These are phyloP conservation scores for Drosophila yooni DNA, from an alignment of 2,888 invertebrate genomes.

Conservation along the genomic window DNA sequence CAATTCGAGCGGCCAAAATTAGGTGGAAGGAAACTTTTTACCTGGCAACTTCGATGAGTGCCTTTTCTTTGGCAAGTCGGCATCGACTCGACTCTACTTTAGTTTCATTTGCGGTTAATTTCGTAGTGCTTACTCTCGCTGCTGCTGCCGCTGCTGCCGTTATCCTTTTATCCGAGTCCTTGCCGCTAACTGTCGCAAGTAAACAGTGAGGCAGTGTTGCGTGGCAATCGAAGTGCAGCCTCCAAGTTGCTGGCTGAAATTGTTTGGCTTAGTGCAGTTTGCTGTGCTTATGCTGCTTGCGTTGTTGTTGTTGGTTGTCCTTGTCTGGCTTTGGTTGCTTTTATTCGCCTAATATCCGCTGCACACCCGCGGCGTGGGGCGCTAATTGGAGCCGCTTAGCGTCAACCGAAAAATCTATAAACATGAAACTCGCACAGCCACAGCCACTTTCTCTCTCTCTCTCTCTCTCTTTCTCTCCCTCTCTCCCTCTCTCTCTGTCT, in stretches of 20 bases:
- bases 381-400: conserved; percentile 70
- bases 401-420: conserved; percentile 71
- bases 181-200: conserved; percentile 41
- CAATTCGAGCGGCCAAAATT: conserved; percentile 8
- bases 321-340: conserved; percentile 26
- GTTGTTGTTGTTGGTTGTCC: conserved; percentile 13
- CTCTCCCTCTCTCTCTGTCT: too few species aligned
- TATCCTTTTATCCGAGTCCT: conserved; percentile 33
- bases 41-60: conserved; percentile 61
- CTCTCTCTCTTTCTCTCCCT: too few species aligned
- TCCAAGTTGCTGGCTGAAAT: conserved; percentile 20
- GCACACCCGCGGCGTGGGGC: conserved; percentile 47
- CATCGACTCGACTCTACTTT: conserved; percentile 31
- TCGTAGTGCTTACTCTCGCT: conserved; percentile 25
- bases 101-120: conserved; percentile 70
- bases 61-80: conserved; percentile 1
- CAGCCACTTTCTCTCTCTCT: neutral
- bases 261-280: conserved; percentile 55
- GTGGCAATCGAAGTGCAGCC: conserved; percentile 51
- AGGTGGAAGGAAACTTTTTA: conserved; percentile 50
- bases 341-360: conserved; percentile 72
- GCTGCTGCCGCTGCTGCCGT: conserved; percentile 21
- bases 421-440: conserved; percentile 41
- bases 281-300: conserved; percentile 34
- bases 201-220: conserved; percentile 39